phyloP scores from a whole-genome alignment of 2,113 vertebrate species.

The Stercorarius parasiticus region DNA sequence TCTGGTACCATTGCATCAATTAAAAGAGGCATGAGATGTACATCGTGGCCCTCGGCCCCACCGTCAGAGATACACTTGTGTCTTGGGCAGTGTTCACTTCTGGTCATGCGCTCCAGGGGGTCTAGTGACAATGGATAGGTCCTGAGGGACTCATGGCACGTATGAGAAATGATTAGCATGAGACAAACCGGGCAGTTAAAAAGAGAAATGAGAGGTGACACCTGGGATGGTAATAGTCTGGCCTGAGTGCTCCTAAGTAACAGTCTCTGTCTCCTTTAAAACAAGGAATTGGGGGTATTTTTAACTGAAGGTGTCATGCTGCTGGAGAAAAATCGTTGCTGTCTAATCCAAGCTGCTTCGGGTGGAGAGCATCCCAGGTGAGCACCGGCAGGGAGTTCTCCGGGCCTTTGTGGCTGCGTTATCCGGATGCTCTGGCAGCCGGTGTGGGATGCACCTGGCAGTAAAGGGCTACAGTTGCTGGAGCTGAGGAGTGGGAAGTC shows the following conservation, averaged over 20 bases:
- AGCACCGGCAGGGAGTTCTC: not conserved
- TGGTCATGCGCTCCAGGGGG: rapidly evolving
- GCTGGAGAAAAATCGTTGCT: no score
- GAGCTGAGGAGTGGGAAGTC: not conserved
- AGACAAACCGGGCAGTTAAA: not conserved
- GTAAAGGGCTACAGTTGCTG: not conserved
- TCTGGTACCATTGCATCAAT: not conserved
- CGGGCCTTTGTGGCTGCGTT: not conserved
- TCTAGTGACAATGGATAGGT: not conserved
- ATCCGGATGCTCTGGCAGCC: not conserved
- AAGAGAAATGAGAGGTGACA: not conserved
- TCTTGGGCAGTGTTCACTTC: not conserved
- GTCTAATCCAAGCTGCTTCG: not conserved
- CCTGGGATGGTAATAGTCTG: rapidly evolving
- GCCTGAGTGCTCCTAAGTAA: not conserved
- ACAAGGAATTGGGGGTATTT: not conserved
- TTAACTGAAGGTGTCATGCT: not conserved
- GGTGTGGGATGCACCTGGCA: rapidly evolving
- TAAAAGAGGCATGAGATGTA: not conserved
- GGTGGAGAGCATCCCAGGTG: rapidly evolving
- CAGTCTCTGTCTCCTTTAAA: not conserved
- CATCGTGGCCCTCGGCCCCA: rapidly evolving
- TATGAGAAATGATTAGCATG: rapidly evolving
- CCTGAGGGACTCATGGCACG: rapidly evolving
- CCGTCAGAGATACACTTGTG: rapidly evolving